Evolutionary conservation across 2,113 vertebrate genomes (phyloP).

Genomic region (Misgurnus anguillicaudatus): DNA sequence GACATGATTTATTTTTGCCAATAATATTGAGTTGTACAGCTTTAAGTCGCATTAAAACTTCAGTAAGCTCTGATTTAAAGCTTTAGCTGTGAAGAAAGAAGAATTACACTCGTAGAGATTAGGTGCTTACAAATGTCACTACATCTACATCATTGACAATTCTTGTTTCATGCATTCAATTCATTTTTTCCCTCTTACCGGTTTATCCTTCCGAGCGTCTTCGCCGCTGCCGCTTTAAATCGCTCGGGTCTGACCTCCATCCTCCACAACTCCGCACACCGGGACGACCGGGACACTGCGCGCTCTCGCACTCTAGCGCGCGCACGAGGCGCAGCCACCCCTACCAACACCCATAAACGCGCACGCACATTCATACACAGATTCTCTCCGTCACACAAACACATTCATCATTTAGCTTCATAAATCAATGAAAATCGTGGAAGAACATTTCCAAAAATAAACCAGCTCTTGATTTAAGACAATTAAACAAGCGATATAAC

Average conservation of each 20-base stretch:
- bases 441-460: not conserved
- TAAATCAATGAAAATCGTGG: not conserved
- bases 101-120: not conserved
- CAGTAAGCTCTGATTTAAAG: not conserved
- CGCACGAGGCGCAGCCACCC: not conserved
- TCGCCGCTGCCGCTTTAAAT: conserved; percentile 42
- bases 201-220: conserved; percentile 41
- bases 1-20: too few relatives aligned
- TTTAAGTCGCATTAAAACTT: not conserved
- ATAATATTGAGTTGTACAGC: too few relatives aligned
- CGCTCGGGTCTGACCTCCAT: conserved; percentile 51
- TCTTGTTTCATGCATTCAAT: not conserved
- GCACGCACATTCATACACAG: not conserved
- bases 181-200: conserved; percentile 5
- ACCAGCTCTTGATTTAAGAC: not conserved
- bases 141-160: too few relatives aligned
- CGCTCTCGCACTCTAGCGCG: not conserved
- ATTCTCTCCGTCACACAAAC: not conserved
- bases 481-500: not conserved
- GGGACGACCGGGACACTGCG: conserved; percentile 23
- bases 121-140: too few relatives aligned
- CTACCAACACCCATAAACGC: not conserved
- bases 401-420: not conserved
- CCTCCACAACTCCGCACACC: conserved; percentile 5
- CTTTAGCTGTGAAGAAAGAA: not conserved